Conservation (phyloP, 2,797 vertebrate genomes). For the Rhinoraja longicauda region DNA sequence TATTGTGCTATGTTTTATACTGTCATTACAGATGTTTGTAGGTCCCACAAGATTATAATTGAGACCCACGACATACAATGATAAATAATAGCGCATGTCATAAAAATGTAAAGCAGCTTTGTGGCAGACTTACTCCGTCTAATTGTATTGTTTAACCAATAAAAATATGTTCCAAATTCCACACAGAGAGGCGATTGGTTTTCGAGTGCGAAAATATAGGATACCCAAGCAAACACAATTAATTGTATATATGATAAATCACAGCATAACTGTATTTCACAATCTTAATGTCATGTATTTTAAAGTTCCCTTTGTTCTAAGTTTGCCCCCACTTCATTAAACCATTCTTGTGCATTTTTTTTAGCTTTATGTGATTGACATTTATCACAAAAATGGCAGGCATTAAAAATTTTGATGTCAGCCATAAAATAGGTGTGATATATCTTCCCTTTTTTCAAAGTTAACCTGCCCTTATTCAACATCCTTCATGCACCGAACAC, state of each 20-base stretch:
- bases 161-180: conserved; percentile 25
- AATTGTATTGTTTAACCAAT: conserved; percentile 22
- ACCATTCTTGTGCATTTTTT: background rate
- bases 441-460: background rate
- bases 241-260: background rate
- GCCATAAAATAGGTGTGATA: background rate
- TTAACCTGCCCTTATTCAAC: background rate
- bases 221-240: background rate
- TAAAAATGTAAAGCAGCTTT: conserved; percentile 35
- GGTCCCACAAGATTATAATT: conserved; percentile 32
- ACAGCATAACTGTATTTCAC: background rate
- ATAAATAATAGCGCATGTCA: conserved; percentile 25
- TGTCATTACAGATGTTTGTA: conserved; percentile 7
- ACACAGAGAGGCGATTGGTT: background rate
- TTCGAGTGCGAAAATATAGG: background rate
- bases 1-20: background rate
- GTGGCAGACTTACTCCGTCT: conserved; percentile 13
- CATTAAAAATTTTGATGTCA: background rate
- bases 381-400: background rate
- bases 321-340: conserved; percentile 12
- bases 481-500: background rate
- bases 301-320: background rate
- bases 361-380: background rate
- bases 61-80: conserved; percentile 18
- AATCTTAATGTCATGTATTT: background rate